Conservation (phyloP, 2,888 invertebrate genomes). For the Rapana venosa region DNA sequence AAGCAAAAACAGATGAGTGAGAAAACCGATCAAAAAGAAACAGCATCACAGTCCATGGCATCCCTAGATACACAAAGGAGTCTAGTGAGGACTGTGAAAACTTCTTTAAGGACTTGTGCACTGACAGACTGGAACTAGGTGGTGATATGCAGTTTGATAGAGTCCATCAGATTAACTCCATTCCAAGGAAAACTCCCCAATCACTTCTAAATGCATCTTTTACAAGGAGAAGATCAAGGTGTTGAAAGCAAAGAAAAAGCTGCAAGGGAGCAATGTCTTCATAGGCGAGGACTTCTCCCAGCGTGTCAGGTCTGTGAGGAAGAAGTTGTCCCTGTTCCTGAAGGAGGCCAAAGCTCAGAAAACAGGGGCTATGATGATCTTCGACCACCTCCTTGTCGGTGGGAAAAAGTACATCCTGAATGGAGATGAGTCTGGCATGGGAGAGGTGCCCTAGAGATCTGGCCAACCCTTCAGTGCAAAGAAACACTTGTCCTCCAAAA, state of each 20-base stretch:
- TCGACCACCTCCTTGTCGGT: slow-evolving; percentile 7
- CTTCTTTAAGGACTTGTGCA: neutral
- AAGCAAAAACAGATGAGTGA: neutral
- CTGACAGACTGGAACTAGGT: neutral
- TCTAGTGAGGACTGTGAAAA: neutral
- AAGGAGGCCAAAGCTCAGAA: neutral
- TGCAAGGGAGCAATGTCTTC: neutral
- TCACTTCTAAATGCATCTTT: neutral
- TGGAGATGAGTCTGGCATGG: neutral
- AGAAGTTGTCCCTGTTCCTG: neutral
- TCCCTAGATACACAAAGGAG: neutral
- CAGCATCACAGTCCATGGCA: neutral
- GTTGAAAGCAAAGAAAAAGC: neutral
- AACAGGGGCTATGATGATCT: neutral
- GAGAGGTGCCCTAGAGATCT: neutral
- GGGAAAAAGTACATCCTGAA: neutral
- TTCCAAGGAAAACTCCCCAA: neutral
- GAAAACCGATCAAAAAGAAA: slow-evolving; percentile 8
- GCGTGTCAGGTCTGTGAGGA: neutral
- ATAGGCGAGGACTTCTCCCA: slow-evolving; percentile 7
- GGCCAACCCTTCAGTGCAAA: neutral
- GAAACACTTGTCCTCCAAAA: neutral
- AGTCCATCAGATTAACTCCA: neutral
- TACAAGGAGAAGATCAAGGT: neutral
- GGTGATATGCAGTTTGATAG: neutral